These are phyloP conservation scores for Pomatostomus ruficeps DNA, from an alignment of 2,113 vertebrate species.

Conservation along the genomic window DNA sequence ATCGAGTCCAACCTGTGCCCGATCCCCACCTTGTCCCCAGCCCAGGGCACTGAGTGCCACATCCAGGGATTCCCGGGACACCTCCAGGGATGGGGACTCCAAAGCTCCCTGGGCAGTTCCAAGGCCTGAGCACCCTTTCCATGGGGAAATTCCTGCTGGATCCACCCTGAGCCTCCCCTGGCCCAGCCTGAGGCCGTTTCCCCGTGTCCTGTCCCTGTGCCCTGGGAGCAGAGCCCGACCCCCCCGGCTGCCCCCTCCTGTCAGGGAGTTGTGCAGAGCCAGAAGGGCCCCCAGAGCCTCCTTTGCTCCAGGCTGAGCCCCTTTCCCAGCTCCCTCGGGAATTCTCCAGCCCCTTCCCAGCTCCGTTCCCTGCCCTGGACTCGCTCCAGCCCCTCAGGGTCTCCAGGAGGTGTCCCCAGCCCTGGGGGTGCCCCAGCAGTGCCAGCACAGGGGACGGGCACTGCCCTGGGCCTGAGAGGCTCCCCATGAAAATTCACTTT, in stretches of 20 bases:
- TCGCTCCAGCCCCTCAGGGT: neutral
- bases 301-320: neutral
- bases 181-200: neutral
- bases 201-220: neutral
- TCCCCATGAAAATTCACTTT: neutral
- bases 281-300: neutral
- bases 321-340: neutral
- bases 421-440: neutral
- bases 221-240: neutral
- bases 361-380: neutral
- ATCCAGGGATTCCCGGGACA: fast-evolving
- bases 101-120: neutral
- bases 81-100: neutral
- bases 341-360: neutral
- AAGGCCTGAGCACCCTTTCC: neutral
- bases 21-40: fast-evolving
- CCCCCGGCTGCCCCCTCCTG: neutral
- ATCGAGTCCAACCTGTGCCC: fast-evolving
- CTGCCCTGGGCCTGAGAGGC: neutral
- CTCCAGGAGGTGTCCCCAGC: neutral
- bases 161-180: neutral
- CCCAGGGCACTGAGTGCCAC: neutral
- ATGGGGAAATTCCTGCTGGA: fast-evolving
- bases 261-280: neutral
- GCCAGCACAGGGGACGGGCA: neutral